Conservation (phyloP, 2,888 invertebrate genomes). For the Gymnosoma rotundatum region DNA sequence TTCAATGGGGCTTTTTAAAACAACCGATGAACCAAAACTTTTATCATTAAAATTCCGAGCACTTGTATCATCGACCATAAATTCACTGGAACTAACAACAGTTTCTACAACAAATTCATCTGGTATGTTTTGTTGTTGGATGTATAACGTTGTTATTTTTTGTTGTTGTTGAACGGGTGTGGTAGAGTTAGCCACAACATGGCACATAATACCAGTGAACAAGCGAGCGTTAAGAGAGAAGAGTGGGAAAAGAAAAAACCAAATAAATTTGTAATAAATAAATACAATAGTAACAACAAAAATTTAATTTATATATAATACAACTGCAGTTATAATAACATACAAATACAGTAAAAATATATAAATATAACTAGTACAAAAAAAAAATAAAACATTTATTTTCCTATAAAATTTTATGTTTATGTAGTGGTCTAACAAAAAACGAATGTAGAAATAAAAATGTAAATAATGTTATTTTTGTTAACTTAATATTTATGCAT, state of each 20-base stretch:
- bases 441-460: not conserved
- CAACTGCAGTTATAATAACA: conserved; percentile 28
- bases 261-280: conserved; percentile 53
- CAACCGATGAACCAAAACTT: conserved; percentile 82
- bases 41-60: conserved; percentile 82
- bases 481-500: conserved; percentile 15
- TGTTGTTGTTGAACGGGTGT: not conserved
- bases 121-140: conserved; percentile 77
- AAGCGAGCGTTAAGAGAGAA: not conserved
- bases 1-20: conserved; percentile 84
- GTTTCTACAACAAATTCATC: conserved; percentile 89
- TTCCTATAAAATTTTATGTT: not conserved
- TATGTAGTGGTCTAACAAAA: not conserved
- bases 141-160: not conserved
- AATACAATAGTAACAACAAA: conserved; percentile 34
- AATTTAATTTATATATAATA: conserved; percentile 50
- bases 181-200: not conserved
- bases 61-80: conserved; percentile 82
- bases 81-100: conserved; percentile 84
- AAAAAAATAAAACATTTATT: not conserved
- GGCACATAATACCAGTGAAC: not conserved
- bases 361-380: not conserved
- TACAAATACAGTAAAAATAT: not conserved
- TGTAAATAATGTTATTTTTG: conserved; percentile 32
- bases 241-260: conserved; percentile 13